Evolutionary conservation across 2,888 invertebrate species (phyloP), one percentile per base, ranked within the genome.

Genomic region (Ectemnius continuus): DNA sequence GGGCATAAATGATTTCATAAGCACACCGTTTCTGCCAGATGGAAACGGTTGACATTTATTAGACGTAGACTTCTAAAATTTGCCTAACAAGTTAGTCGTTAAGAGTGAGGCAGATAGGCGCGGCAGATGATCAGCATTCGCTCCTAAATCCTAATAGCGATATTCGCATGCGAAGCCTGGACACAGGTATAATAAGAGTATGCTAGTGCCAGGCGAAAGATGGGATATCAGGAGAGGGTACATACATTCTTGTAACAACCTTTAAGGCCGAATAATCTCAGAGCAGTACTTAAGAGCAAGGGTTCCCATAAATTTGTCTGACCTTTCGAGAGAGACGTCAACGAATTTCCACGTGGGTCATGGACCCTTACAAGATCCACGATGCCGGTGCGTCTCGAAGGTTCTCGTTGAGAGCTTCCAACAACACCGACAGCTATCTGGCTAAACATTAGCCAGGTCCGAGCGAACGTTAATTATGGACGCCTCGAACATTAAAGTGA

Each of bases 401-500:
- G 52, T 14, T 16, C 16, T 8, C n/a, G 16, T 52, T 14, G 5
- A 52, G 16, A 16, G 5, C 14, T 52, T 52, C 52, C 6, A 52
- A 5, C 6, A 52, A 5, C 52, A 13, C 5, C 4, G 52, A 52
- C 52, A 52, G 14, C 23, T 23, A 23, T 23, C 23, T 23, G 23
- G 2, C 16, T 52, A 52, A 52, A 52, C 14, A 14, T 52, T 16
- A 4, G 4, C n/a, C n/a, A 52, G 16, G n/a, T n/a, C 4, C 36
- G 36, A 36, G 6, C 36, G 36, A 13, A 52, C 52, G 16, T 52
- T 52, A 52, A 52, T 52, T 52, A 52, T 52, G 14, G 52, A 52
- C 36, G 36, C 52, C 52, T 52, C 16, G 52, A 52, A 16, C n/a
- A 52, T 52, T 52, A 52, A 52, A 52, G 16, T 52, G 14, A 52